Evolutionary conservation across 2,888 invertebrate genomes (phyloP).

Genomic region (Imbricaverruca yamaguchii): DNA sequence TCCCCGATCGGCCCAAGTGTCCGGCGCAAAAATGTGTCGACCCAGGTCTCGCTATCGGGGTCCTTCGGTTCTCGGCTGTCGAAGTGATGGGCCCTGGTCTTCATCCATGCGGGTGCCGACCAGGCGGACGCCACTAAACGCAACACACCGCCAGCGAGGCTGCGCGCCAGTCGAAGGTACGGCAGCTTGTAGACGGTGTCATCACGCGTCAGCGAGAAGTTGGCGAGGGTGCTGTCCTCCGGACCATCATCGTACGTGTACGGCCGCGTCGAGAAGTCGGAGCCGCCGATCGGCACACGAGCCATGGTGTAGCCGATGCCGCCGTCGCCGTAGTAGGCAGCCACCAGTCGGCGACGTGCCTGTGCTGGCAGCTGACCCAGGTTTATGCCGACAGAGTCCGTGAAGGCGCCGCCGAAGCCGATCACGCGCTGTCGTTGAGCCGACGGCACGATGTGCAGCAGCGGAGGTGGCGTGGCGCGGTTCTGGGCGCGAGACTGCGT

Average conservation of each 20-base stretch:
- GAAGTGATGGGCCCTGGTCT: conserved; percentile 43
- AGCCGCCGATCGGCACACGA: conserved; percentile 74
- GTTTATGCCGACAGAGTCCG: conserved; percentile 61
- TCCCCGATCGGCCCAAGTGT: too few species aligned
- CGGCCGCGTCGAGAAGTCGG: conserved; percentile 68
- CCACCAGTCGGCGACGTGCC: conserved; percentile 27
- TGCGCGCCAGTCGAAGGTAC: conserved; percentile 23
- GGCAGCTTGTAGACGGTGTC: conserved; percentile 60
- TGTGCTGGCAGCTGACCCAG: conserved; percentile 41
- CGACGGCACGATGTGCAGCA: conserved; percentile 9
- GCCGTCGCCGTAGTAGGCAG: conserved; percentile 52
- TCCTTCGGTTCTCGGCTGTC: conserved; percentile 42
- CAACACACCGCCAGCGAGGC: too few species aligned
- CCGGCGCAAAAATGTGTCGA: too few species aligned
- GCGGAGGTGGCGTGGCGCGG: neutral
- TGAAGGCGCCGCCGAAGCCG: conserved; percentile 84
- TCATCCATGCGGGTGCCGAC: conserved; percentile 53
- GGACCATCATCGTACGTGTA: conserved; percentile 59
- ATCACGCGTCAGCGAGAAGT: conserved; percentile 59
- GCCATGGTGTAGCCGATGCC: conserved; percentile 73
- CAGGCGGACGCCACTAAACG: conserved; percentile 48
- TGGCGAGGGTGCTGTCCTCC: conserved; percentile 47
- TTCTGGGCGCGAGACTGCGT: neutral
- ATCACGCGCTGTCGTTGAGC: conserved; percentile 54
- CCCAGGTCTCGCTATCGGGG: too few species aligned